Evolutionary conservation across 1,140 invertebrate species (phyloP), one percentile per base, ranked within the genome.

Genomic region (Palaemon carinicauda): DNA sequence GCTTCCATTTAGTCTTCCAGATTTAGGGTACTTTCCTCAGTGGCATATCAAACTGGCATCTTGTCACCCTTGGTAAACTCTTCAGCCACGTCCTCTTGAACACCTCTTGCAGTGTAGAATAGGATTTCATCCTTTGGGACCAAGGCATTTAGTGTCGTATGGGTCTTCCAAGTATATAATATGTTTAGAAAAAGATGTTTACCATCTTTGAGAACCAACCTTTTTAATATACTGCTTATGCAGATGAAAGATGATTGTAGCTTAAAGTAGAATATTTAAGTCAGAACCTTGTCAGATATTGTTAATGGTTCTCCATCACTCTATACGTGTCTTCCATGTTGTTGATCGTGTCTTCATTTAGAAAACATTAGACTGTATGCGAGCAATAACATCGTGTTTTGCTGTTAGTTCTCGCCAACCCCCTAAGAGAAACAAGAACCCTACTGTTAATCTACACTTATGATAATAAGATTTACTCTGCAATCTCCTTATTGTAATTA

Each of bases 351-450:
- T 80, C 84, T 80, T 80, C 84, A 86, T 78, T 52, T 86, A 80
- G 84, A 80, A 54, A 56, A 86, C 84, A 86, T 77, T 86, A 86
- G 84, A 73, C 54, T 80, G 84, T 86, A 86, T 86, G 84, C 84
- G 27, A 86, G 84, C 84, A 86, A 86, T 86, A 86, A 86, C 84
- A 86, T 80, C 77, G 80, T 69, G 24, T 86, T 29, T 80, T 86
- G 53, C 80, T 79, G 56, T 60, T 29, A 15, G 78, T 41, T 52
- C 56, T 79, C 50, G 54, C 82, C 24, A 0, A 21, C 0, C 52
- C 71, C 73, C 52, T 21, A 27, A 54, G 9, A 41, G 9, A 41
- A 41, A 9, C 33, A 41, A 41, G 3, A 41, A 41, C 33, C 29
- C 56, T 50, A 50, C 51, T 24, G 24, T 31, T 60, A 21, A 12